A percentile compares a stretch with the other conserved stretches of the same genome.
These are phyloP conservation scores for Haliclystus octoradiatus DNA, from an alignment of 30 jellyfish, hydroid and myxozoan genomes.

Conservation along the genomic window DNA sequence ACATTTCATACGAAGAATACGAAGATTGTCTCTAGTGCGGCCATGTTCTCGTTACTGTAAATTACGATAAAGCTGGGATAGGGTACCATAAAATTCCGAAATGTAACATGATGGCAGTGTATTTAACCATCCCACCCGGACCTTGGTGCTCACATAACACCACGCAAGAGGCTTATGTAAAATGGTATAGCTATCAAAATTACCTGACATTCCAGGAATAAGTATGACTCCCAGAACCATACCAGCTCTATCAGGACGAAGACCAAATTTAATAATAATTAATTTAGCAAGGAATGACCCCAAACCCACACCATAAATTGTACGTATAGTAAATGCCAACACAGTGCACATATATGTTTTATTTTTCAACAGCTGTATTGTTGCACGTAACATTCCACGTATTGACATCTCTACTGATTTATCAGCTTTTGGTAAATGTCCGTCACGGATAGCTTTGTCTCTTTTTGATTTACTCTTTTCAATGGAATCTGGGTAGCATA, in stretches of 20 bases:
- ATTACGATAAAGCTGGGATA: too few relatives aligned
- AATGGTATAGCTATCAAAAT: too few relatives aligned
- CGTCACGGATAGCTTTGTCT: constrained; percentile 37
- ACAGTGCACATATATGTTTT: constrained; percentile 38
- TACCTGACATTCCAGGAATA: constrained; percentile 83
- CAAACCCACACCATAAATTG: constrained; percentile 44
- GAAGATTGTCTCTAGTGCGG: too few relatives aligned
- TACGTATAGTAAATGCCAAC: constrained; percentile 41
- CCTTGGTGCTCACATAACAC: too few relatives aligned
- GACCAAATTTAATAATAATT: constrained; percentile 60
- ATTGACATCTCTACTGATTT: constrained; percentile 27
- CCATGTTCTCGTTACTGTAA: too few relatives aligned
- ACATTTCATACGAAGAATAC: too few relatives aligned
- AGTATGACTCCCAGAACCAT: constrained; percentile 38
- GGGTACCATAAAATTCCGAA: too few relatives aligned
- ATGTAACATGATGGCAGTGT: too few relatives aligned
- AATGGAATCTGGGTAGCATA: constrained; percentile 58
- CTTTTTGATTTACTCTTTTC: constrained; percentile 31
- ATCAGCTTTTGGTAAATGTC: constrained; percentile 53
- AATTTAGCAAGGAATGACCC: constrained; percentile 57
- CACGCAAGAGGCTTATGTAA: too few relatives aligned
- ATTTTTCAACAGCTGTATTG: constrained; percentile 29
- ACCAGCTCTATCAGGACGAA: constrained; percentile 34
- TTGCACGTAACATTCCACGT: constrained; percentile 33
- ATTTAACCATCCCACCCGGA: too few relatives aligned